These are phyloP conservation scores for Chalcis sispes DNA, from an alignment of 2,888 invertebrate species.

Conservation along the genomic window DNA sequence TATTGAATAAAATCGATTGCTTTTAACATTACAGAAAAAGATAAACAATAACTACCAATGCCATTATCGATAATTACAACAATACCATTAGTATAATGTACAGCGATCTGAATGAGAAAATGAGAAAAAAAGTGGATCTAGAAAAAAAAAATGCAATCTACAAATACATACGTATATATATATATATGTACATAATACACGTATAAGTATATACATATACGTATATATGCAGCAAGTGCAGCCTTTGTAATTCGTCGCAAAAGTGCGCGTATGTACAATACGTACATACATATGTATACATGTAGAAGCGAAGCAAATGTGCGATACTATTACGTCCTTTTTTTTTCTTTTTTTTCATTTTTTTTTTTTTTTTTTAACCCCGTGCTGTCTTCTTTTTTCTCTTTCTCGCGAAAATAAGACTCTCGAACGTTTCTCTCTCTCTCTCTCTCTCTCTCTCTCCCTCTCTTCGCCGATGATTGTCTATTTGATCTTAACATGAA, in stretches of 20 bases:
- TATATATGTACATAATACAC: slow-evolving; percentile 29
- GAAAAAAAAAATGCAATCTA: slow-evolving; percentile 36
- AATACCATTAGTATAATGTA: slow-evolving; percentile 50
- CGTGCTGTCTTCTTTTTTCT: slow-evolving; percentile 4
- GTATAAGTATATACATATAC: neutral
- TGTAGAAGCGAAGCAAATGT: slow-evolving; percentile 44
- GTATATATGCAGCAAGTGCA: slow-evolving; percentile 33
- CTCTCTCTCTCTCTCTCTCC: slow-evolving; percentile 56
- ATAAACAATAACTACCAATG: slow-evolving; percentile 17
- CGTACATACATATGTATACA: slow-evolving; percentile 15
- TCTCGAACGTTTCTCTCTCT: no score
- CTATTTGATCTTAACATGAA: slow-evolving; percentile 44
- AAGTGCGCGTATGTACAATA: slow-evolving; percentile 32
- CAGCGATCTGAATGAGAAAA: slow-evolving; percentile 34
- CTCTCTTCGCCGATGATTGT: slow-evolving; percentile 53
- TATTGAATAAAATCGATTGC: slow-evolving; percentile 33
- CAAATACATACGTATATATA: slow-evolving; percentile 4
- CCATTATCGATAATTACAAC: slow-evolving; percentile 46
- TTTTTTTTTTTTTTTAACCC: slow-evolving; percentile 3
- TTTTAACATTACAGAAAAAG: slow-evolving; percentile 9
- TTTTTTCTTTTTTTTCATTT: slow-evolving; percentile 17
- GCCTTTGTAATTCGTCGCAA: slow-evolving; percentile 37
- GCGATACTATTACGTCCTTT: slow-evolving; percentile 44
- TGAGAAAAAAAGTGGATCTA: slow-evolving; percentile 37
- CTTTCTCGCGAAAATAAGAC: slow-evolving; percentile 30